phyloP scores from a whole-genome alignment of 2,888 invertebrate species.

The Zygogramma bicolorata region DNA sequence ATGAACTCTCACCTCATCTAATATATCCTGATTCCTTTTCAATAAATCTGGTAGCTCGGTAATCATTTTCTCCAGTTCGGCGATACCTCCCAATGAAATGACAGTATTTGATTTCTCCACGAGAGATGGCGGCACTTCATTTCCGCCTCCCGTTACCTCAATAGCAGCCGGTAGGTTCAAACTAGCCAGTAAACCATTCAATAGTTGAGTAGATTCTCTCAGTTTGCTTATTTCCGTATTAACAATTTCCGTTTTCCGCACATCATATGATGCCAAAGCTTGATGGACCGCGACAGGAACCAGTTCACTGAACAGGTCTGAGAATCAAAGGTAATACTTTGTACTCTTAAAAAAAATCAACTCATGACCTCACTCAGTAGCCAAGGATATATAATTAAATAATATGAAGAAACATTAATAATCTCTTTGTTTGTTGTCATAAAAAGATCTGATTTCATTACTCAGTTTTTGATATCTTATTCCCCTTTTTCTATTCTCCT shows the following conservation, averaged over 20 bases:
- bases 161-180: conserved; percentile 97
- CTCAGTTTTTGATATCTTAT: too few relatives aligned
- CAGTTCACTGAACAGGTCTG: conserved; percentile 88
- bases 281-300: conserved; percentile 93
- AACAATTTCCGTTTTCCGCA: conserved; percentile 88
- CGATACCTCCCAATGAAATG: conserved; percentile 81
- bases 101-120: conserved; percentile 86
- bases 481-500: too few relatives aligned
- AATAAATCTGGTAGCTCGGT: conserved; percentile 91
- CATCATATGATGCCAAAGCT: conserved; percentile 87
- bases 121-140: conserved; percentile 88
- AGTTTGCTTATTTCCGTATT: conserved; percentile 87
- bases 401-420: too few relatives aligned
- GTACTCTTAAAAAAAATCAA: too few relatives aligned
- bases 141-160: conserved; percentile 80
- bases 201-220: conserved; percentile 89
- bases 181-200: conserved; percentile 90
- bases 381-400: too few relatives aligned
- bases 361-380: too few relatives aligned
- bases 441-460: too few relatives aligned
- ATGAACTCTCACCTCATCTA: conserved; percentile 81
- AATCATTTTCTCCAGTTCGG: conserved; percentile 78
- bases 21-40: conserved; percentile 92
- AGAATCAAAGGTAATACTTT: too few relatives aligned
- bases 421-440: too few relatives aligned